Percentiles rank a stretch among this genome's conserved stretches.
These are phyloP conservation scores for Frieseomelitta varia DNA, from an alignment of 1,140 invertebrate genomes.

Conservation along the genomic window DNA sequence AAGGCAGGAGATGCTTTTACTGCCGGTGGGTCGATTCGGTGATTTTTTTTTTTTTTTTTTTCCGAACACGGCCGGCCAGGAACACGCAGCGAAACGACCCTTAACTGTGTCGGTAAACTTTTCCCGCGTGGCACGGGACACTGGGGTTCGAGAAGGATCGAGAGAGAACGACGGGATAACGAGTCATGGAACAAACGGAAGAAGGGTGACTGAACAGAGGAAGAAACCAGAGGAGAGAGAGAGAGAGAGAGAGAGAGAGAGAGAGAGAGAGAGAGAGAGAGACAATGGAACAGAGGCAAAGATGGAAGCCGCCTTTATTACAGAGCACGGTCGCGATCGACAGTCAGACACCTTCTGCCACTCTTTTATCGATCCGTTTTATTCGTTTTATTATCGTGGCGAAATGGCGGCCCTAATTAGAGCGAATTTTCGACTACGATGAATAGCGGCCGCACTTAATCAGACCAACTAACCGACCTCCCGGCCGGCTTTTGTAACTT, in stretches of 20 bases:
- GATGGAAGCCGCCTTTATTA: constrained; percentile 73
- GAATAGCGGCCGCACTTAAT: constrained; percentile 55
- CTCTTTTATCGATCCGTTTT: constrained; percentile 70
- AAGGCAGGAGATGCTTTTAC: constrained; percentile 46
- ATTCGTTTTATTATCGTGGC: constrained; percentile 69
- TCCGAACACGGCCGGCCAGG: constrained; percentile 39
- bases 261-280: background rate
- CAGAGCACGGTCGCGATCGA: constrained; percentile 68
- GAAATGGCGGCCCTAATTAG: constrained; percentile 64
- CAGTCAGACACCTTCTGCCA: constrained; percentile 71
- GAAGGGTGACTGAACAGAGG: background rate
- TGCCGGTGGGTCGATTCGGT: constrained; percentile 38
- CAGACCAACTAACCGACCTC: constrained; percentile 32
- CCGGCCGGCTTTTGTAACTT: constrained; percentile 9
- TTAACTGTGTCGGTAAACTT: constrained; percentile 59
- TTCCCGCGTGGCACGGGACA: constrained; percentile 44
- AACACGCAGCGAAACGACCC: constrained; percentile 51
- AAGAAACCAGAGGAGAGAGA: background rate
- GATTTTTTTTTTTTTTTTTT: no score
- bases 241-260: constrained; percentile 38
- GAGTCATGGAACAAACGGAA: constrained; percentile 51
- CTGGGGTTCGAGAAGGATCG: background rate
- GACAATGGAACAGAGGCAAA: constrained; percentile 66
- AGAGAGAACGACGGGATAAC: constrained; percentile 57
- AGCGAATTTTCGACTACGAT: constrained; percentile 55